A percentile compares a stretch with the other conserved stretches of the same genome.
Conservation (phyloP, 1,140 invertebrate genomes). For the Drosophila suzukii region DNA sequence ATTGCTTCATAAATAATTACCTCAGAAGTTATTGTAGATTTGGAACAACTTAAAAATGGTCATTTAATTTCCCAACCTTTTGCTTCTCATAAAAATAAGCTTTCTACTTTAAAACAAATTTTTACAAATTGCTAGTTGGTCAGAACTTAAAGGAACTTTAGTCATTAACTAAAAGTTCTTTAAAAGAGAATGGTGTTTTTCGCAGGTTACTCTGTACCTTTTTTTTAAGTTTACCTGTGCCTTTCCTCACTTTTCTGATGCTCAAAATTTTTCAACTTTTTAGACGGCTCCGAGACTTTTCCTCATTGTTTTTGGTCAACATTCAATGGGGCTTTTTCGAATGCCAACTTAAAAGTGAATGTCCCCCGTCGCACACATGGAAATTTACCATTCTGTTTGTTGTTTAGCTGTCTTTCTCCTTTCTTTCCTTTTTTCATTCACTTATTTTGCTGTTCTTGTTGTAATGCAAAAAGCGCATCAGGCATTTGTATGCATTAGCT, state of each 20-base stretch:
- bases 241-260: neutral
- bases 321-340: constrained; percentile 33
- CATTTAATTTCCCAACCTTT: neutral
- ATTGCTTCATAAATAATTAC: neutral
- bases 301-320: constrained; percentile 28
- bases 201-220: no score
- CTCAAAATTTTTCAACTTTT: neutral
- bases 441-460: constrained; percentile 54
- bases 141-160: neutral
- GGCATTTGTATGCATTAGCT: constrained; percentile 82
- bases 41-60: neutral
- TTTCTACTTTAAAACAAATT: neutral
- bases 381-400: constrained; percentile 41
- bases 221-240: neutral
- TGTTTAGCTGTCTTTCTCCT: constrained; percentile 39
- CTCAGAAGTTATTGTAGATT: no score
- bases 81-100: neutral
- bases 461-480: constrained; percentile 80
- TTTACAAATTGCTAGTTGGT: constrained; percentile 6
- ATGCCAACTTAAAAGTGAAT: constrained; percentile 52
- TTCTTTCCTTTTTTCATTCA: constrained; percentile 8
- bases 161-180: constrained; percentile 1
- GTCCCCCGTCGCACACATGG: constrained; percentile 23
- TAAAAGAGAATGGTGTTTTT: no score
- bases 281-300: neutral